Evolutionary conservation across 1,140 invertebrate species (phyloP).

Genomic region (Eueides isabella): DNA sequence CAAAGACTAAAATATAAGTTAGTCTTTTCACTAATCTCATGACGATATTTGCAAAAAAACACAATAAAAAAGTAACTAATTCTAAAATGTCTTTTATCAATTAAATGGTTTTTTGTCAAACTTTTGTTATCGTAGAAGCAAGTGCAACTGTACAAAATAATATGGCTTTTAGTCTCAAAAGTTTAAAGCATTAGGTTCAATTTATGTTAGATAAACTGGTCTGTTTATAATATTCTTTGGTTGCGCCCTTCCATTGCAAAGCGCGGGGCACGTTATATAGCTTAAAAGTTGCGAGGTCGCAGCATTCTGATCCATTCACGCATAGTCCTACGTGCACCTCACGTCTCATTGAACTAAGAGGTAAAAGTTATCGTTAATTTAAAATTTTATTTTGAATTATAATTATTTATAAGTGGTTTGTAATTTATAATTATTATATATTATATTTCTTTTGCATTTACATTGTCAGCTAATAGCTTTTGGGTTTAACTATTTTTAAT

Average conservation of each 20-base stretch:
- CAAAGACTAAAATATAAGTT: neutral
- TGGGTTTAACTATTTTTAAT: too few species aligned
- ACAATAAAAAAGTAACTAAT: too few species aligned
- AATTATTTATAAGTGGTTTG: neutral
- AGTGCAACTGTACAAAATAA: too few species aligned
- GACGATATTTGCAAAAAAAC: too few species aligned
- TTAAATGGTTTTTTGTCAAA: too few species aligned
- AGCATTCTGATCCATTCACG: slow-evolving; percentile 54
- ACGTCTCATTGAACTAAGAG: slow-evolving; percentile 39
- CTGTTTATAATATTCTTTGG: neutral
- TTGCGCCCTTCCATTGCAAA: slow-evolving; percentile 56
- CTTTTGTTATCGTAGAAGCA: too few species aligned
- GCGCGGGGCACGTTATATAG: slow-evolving; percentile 56
- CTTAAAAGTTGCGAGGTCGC: slow-evolving; percentile 56
- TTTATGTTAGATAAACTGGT: neutral
- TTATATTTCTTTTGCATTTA: neutral
- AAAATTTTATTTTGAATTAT: slow-evolving; percentile 1
- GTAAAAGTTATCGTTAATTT: slow-evolving; percentile 35
- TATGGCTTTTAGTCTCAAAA: too few species aligned
- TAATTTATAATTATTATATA: slow-evolving; percentile 6
- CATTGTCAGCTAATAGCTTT: too few species aligned
- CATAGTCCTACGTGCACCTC: slow-evolving; percentile 38
- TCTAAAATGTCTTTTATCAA: too few species aligned
- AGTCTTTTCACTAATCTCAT: neutral
- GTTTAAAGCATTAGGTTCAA: too few species aligned